Base-by-base conservation (phyloP, 2,888 invertebrate species). In the Pammene aurita region DNA sequence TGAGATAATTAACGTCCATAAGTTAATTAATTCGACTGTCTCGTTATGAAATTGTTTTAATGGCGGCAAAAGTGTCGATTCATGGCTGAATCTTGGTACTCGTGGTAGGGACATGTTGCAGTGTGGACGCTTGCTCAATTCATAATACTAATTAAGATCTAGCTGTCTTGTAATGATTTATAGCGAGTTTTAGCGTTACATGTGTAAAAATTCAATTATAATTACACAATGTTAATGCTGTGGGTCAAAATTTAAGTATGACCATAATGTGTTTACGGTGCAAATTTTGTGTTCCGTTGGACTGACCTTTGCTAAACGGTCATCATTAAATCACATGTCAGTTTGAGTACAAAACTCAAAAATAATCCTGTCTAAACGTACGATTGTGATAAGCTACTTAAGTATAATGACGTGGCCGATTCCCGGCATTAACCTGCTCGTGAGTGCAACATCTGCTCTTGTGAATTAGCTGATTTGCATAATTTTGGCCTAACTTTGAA, bases 1-100 rank as follows among this genome's bases (percentile, higher is more conserved):
- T 87, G 89, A 89, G 89, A 88, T 89, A 90, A 91, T 92, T 90
- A 91, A 87, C 86, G 81, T 84, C 83, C 80, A 84, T 87, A 89
- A 88, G 89, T 89, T 90, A 90, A 91, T 90, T 90, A 88, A 84
- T 86, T 85, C 84, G 83, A 78, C 80, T 83, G 81, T 76, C 85
- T 85, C 85, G 83, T 86, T 85, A 84, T 50, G 79, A 80, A 83
- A 83, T 83, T 83, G 84, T 82, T 82, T 86, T 84, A 83, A 84
- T 83, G 81, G 80, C 76, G 74, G 80, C 78, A 83, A 86, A 86
- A 84, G 83, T 79, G 81, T 84, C 84, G 83, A 85, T 81, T 84
- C 82, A 81, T 79, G 77, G 76, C 73, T 26, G 74, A 73, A 54
- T 54, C 58, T 46, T 46, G 50, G 50, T 18, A 38, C 56, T 54